A percentile compares a stretch with the other conserved stretches of the same genome.
Conservation (phyloP, 1,140 invertebrate species). For the Himalopsyche phryganea region DNA sequence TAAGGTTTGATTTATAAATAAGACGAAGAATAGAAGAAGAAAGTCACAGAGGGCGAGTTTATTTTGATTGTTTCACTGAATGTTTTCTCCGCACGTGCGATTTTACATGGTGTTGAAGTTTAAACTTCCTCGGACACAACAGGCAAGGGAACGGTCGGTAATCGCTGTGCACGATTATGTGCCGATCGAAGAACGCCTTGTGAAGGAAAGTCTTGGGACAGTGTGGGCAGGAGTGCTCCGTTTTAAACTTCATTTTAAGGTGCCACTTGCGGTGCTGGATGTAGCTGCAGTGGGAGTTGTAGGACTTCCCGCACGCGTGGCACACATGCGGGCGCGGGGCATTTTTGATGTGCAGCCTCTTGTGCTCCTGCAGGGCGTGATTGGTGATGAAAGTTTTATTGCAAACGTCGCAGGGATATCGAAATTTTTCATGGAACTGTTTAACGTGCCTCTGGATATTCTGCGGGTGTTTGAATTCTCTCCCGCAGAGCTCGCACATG, state of each 20-base stretch:
- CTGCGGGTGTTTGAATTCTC: slow-evolving; percentile 40
- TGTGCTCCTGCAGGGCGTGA: slow-evolving; percentile 48
- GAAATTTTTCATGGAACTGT: slow-evolving; percentile 39
- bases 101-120: slow-evolving; percentile 2
- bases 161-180: slow-evolving; percentile 14
- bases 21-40: too few species aligned
- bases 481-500: slow-evolving; percentile 53
- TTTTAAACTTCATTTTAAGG: slow-evolving; percentile 25
- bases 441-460: slow-evolving; percentile 46
- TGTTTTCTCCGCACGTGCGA: background rate
- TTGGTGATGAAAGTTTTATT: slow-evolving; percentile 24
- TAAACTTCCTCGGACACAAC: background rate
- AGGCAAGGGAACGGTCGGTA: slow-evolving; percentile 1
- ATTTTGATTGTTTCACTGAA: too few species aligned
- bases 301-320: slow-evolving; percentile 57
- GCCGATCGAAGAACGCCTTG: slow-evolving; percentile 15
- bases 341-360: slow-evolving; percentile 66
- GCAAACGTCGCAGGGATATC: slow-evolving; percentile 39
- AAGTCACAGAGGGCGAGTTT: too few species aligned
- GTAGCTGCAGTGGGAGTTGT: slow-evolving; percentile 59
- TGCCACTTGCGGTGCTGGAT: slow-evolving; percentile 53
- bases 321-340: slow-evolving; percentile 65
- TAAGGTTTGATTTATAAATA: too few species aligned
- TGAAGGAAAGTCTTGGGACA: slow-evolving; percentile 33
- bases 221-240: slow-evolving; percentile 16